These are phyloP conservation scores for Drosophila pandora DNA, from an alignment of 1,140 invertebrate species.

Conservation along the genomic window DNA sequence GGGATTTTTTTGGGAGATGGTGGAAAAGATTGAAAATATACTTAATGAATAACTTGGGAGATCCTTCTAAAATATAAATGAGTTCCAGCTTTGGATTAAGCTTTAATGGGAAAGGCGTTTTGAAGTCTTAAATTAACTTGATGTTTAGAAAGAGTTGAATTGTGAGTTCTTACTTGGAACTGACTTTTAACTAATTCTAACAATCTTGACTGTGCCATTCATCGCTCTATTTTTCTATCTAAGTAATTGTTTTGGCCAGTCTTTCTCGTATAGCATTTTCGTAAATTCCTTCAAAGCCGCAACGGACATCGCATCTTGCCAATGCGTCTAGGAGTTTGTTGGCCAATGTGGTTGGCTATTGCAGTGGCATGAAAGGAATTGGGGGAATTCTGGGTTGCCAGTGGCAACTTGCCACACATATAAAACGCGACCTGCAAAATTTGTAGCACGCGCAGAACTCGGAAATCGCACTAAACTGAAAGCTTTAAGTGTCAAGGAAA, in stretches of 20 bases:
- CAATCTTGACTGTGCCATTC: neutral
- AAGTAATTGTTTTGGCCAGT: conserved; percentile 19
- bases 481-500: conserved; percentile 27
- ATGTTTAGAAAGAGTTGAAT: too few relatives aligned
- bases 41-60: conserved; percentile 3
- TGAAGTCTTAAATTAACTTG: too few relatives aligned
- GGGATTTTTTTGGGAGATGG: neutral
- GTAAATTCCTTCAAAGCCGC: conserved; percentile 63
- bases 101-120: too few relatives aligned
- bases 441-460: conserved; percentile 55
- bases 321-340: conserved; percentile 30
- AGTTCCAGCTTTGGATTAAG: neutral
- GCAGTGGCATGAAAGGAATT: conserved; percentile 43
- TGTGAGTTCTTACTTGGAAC: too few relatives aligned
- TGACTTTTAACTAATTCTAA: neutral
- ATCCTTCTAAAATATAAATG: neutral
- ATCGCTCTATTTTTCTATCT: too few relatives aligned
- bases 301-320: conserved; percentile 31
- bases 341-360: conserved; percentile 15
- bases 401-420: conserved; percentile 31
- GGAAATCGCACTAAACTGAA: conserved; percentile 1
- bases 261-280: conserved; percentile 29
- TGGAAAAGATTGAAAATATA: neutral
- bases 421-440: conserved; percentile 40
- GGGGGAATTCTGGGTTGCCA: conserved; percentile 5